Percentiles rank a stretch among this genome's conserved stretches.
phyloP scores from a whole-genome alignment of 1,140 invertebrate genomes.

The Telenomus remus region DNA sequence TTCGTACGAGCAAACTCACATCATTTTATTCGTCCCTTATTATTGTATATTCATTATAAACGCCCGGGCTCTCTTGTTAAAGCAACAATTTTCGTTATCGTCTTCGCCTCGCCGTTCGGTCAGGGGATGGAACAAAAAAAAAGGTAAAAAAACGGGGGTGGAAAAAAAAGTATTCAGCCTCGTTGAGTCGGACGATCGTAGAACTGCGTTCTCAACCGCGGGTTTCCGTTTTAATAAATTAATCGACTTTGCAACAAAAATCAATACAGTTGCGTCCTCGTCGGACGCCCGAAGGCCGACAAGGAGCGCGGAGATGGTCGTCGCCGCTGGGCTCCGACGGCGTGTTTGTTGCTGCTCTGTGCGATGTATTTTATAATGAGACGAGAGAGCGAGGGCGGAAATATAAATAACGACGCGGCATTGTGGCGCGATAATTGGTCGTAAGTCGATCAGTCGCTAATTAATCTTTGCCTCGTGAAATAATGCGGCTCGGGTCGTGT shows the following conservation, averaged over 20 bases:
- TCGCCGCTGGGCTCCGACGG: slow-evolving; percentile 1
- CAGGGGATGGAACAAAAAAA: too few species aligned
- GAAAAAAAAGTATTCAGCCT: not conserved
- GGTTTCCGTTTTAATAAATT: slow-evolving; percentile 33
- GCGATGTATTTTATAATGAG: slow-evolving; percentile 30
- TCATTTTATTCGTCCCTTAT: slow-evolving; percentile 10
- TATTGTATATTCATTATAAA: slow-evolving; percentile 6
- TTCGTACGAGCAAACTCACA: slow-evolving; percentile 2
- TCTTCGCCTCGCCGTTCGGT: too few species aligned
- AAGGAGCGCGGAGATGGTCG: slow-evolving; percentile 8
- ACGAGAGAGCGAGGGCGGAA: slow-evolving; percentile 12
- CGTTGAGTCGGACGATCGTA: not conserved
- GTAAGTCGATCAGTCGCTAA: slow-evolving; percentile 55
- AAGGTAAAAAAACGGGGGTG: not conserved
- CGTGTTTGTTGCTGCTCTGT: slow-evolving; percentile 27
- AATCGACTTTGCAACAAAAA: slow-evolving; percentile 37
- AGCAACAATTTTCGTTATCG: too few species aligned
- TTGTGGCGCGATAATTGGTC: slow-evolving; percentile 54
- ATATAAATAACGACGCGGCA: slow-evolving; percentile 42
- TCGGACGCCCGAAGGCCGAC: not conserved
- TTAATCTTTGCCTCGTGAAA: slow-evolving; percentile 45
- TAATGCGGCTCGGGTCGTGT: slow-evolving; percentile 35
- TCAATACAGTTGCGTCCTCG: slow-evolving; percentile 25
- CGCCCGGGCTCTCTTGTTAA: not conserved
- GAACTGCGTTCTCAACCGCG: slow-evolving; percentile 1